A percentile compares a stretch with the other conserved stretches of the same genome.
These are phyloP conservation scores for Pseudachorutes palmiensis DNA, from an alignment of 1,140 invertebrate species.

Conservation along the genomic window DNA sequence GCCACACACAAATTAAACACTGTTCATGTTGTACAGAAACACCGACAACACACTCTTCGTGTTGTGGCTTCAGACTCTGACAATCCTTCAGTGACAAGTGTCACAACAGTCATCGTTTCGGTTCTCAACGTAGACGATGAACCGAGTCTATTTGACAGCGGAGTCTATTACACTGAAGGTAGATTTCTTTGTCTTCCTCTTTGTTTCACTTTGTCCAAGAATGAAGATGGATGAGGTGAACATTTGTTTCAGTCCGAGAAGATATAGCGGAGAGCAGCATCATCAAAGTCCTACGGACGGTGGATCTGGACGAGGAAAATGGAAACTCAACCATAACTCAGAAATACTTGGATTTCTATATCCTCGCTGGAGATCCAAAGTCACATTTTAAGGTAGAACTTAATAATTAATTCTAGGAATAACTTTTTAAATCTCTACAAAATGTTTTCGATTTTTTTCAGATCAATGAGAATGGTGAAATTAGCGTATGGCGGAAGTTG, in stretches of 20 bases:
- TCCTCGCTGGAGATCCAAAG: slow-evolving; percentile 34
- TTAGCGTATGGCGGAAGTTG: slow-evolving; percentile 27
- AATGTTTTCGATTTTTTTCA: slow-evolving; percentile 6
- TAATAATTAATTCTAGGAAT: neutral
- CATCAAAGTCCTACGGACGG: slow-evolving; percentile 29
- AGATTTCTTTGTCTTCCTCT: neutral
- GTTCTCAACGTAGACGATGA: slow-evolving; percentile 51
- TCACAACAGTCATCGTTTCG: slow-evolving; percentile 28
- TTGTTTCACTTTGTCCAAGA: neutral
- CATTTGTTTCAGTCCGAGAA: slow-evolving; percentile 29
- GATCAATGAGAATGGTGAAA: slow-evolving; percentile 36
- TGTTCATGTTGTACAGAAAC: slow-evolving; percentile 29
- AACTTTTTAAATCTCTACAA: neutral
- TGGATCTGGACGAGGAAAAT: slow-evolving; percentile 31
- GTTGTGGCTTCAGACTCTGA: slow-evolving; percentile 35
- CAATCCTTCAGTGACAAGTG: slow-evolving; percentile 33
- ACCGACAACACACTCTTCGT: slow-evolving; percentile 28
- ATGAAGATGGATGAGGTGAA: slow-evolving; percentile 1
- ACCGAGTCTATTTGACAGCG: slow-evolving; percentile 40
- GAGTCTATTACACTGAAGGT: slow-evolving; percentile 35
- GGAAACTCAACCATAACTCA: slow-evolving; percentile 26
- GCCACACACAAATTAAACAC: no score
- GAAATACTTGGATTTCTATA: slow-evolving; percentile 34
- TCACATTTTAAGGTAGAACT: slow-evolving; percentile 35
- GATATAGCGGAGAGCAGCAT: slow-evolving; percentile 30